Conservation (phyloP, 2,888 invertebrate species). For the Drosophila acutilabella region DNA sequence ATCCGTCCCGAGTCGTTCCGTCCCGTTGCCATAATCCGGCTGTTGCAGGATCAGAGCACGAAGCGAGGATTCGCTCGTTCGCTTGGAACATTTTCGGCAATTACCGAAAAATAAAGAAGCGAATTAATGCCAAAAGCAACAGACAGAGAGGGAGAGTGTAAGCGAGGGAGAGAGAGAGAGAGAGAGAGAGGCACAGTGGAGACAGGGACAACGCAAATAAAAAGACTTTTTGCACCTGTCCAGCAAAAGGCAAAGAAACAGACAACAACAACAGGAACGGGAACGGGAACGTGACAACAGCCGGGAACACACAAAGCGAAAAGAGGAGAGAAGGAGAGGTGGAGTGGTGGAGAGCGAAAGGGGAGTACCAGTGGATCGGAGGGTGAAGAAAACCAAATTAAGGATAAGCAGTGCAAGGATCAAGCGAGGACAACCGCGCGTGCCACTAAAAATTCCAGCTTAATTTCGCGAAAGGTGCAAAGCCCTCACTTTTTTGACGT, state of each 20-base stretch:
- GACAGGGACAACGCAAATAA: not conserved
- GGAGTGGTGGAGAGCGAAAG: not conserved
- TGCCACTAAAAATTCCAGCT: constrained; percentile 68
- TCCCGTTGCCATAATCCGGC: constrained; percentile 60
- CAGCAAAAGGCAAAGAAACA: constrained; percentile 30
- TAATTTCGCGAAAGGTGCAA: constrained; percentile 66
- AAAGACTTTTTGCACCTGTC: constrained; percentile 63
- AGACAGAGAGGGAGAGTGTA: not conserved
- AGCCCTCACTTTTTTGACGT: not conserved
- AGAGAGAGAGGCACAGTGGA: not conserved
- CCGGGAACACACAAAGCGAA: constrained; percentile 23
- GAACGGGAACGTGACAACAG: constrained; percentile 34
- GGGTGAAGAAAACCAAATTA: constrained; percentile 56
- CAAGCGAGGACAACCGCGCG: constrained; percentile 36
- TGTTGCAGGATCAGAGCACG: constrained; percentile 73
- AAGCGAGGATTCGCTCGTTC: constrained; percentile 72
- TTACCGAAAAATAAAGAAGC: constrained; percentile 72
- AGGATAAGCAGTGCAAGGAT: constrained; percentile 69
- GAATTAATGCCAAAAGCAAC: constrained; percentile 60
- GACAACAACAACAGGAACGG: constrained; percentile 18
- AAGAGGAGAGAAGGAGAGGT: not conserved
- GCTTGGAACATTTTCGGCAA: constrained; percentile 73
- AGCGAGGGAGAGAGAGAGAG: not conserved
- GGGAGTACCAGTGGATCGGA: not conserved
- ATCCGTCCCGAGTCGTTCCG: not conserved